Evolutionary conservation across 2,888 invertebrate genomes (phyloP).

Genomic region (Lycia hirtaria): DNA sequence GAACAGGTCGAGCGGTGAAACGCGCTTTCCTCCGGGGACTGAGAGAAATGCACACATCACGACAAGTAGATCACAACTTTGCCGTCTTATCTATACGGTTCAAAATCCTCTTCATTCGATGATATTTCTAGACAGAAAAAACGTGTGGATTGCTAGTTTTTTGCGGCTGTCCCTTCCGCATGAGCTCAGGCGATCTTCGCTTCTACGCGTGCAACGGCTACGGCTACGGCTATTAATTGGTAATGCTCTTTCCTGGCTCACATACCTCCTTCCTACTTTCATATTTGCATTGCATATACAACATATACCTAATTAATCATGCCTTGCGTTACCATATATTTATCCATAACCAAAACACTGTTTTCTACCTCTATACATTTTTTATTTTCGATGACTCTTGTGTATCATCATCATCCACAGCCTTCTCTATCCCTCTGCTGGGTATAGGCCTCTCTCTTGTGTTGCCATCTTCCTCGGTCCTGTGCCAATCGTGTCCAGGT

Average conservation of each 20-base stretch:
- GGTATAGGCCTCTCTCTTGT: too few relatives aligned
- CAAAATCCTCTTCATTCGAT: not conserved
- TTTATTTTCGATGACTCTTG: too few relatives aligned
- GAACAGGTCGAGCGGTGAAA: conserved; percentile 26
- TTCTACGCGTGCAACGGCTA: conserved; percentile 4
- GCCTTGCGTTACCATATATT: too few relatives aligned
- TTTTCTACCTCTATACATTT: too few relatives aligned
- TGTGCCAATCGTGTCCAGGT: too few relatives aligned
- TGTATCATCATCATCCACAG: too few relatives aligned
- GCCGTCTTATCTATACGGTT: conserved; percentile 2
- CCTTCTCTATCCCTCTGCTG: too few relatives aligned
- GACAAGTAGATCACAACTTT: conserved; percentile 4
- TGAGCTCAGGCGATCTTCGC: conserved; percentile 2
- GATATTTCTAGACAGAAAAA: conserved; percentile 3
- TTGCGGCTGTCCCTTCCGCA: conserved; percentile 22
- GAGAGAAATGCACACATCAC: conserved; percentile 24
- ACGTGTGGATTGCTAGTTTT: conserved; percentile 24
- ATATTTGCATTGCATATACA: conserved; percentile 15
- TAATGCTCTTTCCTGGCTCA: conserved; percentile 16
- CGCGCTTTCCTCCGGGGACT: conserved; percentile 30
- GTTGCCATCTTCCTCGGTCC: too few relatives aligned
- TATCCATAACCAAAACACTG: too few relatives aligned
- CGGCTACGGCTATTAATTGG: too few relatives aligned
- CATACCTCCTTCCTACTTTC: conserved; percentile 21
- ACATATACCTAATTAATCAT: not conserved